phyloP scores from a whole-genome alignment of 2,888 invertebrate species.

The Graphium colonna region DNA sequence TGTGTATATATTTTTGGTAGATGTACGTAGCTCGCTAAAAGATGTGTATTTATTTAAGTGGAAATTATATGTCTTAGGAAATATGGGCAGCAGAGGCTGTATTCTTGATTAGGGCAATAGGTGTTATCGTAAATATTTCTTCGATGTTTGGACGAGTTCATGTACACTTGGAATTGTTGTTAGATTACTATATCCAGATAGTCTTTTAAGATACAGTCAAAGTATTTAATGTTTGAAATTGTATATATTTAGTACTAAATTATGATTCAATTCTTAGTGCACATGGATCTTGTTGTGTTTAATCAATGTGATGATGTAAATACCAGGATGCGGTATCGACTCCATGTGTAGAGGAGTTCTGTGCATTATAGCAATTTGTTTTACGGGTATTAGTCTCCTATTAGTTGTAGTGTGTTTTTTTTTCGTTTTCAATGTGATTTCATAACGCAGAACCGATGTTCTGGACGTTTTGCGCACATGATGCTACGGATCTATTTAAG shows the following conservation, averaged over 20 bases:
- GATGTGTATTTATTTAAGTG: constrained; percentile 22
- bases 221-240: constrained; percentile 47
- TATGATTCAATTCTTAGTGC: constrained; percentile 49
- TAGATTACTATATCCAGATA: constrained; percentile 41
- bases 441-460: constrained; percentile 51
- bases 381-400: constrained; percentile 81
- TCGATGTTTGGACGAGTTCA: constrained; percentile 36
- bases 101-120: constrained; percentile 25
- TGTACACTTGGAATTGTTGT: constrained; percentile 42
- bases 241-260: constrained; percentile 67
- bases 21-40: constrained; percentile 18
- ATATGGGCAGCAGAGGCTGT: constrained; percentile 15
- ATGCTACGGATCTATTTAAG: constrained; percentile 55
- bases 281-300: constrained; percentile 37
- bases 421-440: constrained; percentile 57
- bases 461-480: constrained; percentile 63
- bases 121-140: constrained; percentile 36
- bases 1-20: constrained; percentile 28
- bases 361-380: constrained; percentile 69
- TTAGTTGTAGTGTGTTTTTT: constrained; percentile 72
- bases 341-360: constrained; percentile 31
- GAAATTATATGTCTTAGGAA: constrained; percentile 17
- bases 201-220: constrained; percentile 40
- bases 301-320: constrained; percentile 21
- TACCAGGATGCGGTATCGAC: constrained; percentile 23